Base-by-base conservation (phyloP, 2,888 invertebrate species). In the Oligia latruncula region DNA sequence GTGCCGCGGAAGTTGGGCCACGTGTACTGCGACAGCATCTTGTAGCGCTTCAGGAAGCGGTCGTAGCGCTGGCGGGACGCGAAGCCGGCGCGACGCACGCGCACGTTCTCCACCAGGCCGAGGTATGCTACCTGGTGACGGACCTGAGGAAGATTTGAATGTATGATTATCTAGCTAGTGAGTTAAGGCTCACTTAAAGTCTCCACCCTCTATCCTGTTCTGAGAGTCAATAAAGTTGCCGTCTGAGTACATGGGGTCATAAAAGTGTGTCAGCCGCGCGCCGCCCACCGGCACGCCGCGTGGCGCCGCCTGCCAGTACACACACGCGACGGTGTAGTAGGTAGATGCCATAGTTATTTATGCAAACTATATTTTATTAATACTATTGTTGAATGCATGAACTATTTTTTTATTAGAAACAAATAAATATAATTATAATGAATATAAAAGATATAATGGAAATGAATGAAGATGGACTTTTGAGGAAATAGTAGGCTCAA, bases 71-170 rank as follows among this genome's bases (percentile, higher is more conserved):
- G 99, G 67, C 99, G 97, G 95, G 99, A 98, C n/a, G 99, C 99
- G 96, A 99, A 99, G 67, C 99, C 99, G 78, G 99, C 99, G 92
- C 99, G 97, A 9, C 99, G 97, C 35, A 99, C 99, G 82, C 99
- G 97, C 70, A 99, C 99, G 96, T 99, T 99, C 97, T 99, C 99
- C 77, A 99, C 97, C 49, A 99, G 97, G 0, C 99, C 99, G 67
- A 99, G 97, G 96, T 99, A 99, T 80, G 98, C 97, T 43, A 98
- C 98, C 92, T 98, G 98, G 95, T 98, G 98, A 5, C 96, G 95
- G 1, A 97, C 97, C 97, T 97, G 88, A 0, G 1, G 17, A 1
- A 23, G 2, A 35, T 68, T 66, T 1, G 1, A 2, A 11, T 13
- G 13, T 70, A 8, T 49, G 13, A 20, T 20, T 20, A 52, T 13